Base-by-base conservation (phyloP, 2,888 invertebrate genomes). In the Eupithecia subfuscata region DNA sequence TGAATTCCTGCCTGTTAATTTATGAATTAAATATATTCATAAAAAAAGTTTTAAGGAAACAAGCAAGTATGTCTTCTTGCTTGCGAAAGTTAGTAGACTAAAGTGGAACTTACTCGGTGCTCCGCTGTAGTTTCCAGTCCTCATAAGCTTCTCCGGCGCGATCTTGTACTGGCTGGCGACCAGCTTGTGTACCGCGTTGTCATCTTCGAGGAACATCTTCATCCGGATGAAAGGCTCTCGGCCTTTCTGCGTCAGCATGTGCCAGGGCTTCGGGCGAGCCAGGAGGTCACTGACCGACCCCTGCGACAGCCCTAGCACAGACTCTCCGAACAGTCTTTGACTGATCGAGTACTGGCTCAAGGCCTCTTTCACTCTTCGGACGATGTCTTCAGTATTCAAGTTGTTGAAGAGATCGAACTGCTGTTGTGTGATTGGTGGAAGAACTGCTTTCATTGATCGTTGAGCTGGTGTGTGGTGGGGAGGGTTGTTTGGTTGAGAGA, bases 401-500 rank as follows among this genome's bases (percentile, higher is more conserved):
- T 98, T 98, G 90, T 99, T 98, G 95, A 99, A 99, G 95, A 98
- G 97, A 92, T 99, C 99, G 92, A 99, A 99, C 89, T 99, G 99
- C 87, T 99, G 99, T 89, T 99, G 99, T 1, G 99, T 99, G 82
- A 99, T 99, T 4, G 99, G 99, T 64, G 99, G 99, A 84, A 99
- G 96, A 69, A 99, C 99, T 45, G 99, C 99, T 94, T 99, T 98
- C 86, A 99, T 96, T 22, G 99, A 99, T 82, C 99, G 95, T 88
- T 98, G 98, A 67, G 97, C 97, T 22, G 97, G 96, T 71, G 97
- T 95, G 87, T 98, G 98, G 88, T 98, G 98, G 14, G 98, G 97
- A 81, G 98, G 98, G 77, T 97, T 96, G 78, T 97, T 97, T 75
- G 97, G 97, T 95, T 98, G 98, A 81, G 98, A 98, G 88, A 99